These are phyloP conservation scores for Diglossa brunneiventris DNA, from an alignment of 2,113 vertebrate genomes.

Conservation along the genomic window DNA sequence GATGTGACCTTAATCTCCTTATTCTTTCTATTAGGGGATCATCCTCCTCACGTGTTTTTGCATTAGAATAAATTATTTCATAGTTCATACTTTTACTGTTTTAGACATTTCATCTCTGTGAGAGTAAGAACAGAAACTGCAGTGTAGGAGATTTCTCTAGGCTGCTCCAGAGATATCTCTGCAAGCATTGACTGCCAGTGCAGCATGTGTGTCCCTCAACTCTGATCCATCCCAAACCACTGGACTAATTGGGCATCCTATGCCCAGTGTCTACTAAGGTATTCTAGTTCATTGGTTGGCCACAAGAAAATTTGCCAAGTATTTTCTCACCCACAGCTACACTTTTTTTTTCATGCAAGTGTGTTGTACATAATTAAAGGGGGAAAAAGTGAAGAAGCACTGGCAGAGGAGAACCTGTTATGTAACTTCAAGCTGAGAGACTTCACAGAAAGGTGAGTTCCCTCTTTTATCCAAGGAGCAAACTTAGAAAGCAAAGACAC, in stretches of 20 bases:
- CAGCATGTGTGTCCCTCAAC: accelerated
- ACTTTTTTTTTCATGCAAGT: neutral
- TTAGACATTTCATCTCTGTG: neutral
- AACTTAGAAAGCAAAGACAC: neutral
- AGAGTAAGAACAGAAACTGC: neutral
- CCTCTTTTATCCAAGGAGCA: neutral
- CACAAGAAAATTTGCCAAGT: neutral
- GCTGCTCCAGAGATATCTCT: neutral
- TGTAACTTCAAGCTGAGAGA: neutral
- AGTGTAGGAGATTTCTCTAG: neutral
- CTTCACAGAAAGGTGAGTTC: neutral
- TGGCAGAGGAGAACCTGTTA: neutral
- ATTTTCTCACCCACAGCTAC: neutral
- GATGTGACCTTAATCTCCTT: neutral
- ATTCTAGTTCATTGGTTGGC: neutral
- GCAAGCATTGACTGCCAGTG: neutral
- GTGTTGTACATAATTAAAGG: neutral
- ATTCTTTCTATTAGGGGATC: neutral
- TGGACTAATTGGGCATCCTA: neutral
- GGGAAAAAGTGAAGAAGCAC: neutral
- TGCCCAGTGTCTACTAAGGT: neutral
- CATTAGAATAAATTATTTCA: neutral
- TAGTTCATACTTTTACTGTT: neutral
- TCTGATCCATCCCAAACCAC: neutral
- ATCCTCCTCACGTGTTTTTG: neutral